phyloP scores from a whole-genome alignment of 2,888 invertebrate species.

The Coenonympha glycerion region DNA sequence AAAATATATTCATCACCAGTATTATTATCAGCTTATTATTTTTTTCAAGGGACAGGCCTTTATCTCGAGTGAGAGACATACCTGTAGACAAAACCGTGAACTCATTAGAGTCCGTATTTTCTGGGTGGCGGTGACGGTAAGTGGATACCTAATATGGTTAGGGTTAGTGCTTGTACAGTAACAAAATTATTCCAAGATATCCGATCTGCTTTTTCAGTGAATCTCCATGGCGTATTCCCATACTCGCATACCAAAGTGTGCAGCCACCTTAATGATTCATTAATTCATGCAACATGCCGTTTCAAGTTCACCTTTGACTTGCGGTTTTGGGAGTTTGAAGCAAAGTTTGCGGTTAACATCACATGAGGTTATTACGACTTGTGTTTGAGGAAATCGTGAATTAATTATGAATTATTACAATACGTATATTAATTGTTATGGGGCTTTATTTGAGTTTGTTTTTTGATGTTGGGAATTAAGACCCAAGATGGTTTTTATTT shows the following conservation, averaged over 20 bases:
- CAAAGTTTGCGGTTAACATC: constrained; percentile 11
- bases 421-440: neutral
- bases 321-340: constrained; percentile 12
- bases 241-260: constrained; percentile 62
- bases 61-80: no score
- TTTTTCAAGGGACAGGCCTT: no score
- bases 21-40: no score
- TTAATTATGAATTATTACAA: constrained; percentile 1
- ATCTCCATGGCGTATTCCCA: constrained; percentile 29
- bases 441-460: neutral
- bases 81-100: no score
- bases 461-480: no score
- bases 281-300: constrained; percentile 47
- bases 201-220: neutral
- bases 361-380: neutral
- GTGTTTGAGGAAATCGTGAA: neutral
- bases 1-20: no score
- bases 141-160: no score
- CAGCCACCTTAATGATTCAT: constrained; percentile 62
- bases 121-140: no score
- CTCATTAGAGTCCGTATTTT: no score
- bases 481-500: no score
- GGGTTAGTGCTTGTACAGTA: no score
- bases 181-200: neutral
- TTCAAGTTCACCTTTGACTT: constrained; percentile 46